Evolutionary conservation across 2,113 vertebrate species (phyloP), one percentile per base, ranked within the genome.

Genomic region (Ondatra zibethicus): DNA sequence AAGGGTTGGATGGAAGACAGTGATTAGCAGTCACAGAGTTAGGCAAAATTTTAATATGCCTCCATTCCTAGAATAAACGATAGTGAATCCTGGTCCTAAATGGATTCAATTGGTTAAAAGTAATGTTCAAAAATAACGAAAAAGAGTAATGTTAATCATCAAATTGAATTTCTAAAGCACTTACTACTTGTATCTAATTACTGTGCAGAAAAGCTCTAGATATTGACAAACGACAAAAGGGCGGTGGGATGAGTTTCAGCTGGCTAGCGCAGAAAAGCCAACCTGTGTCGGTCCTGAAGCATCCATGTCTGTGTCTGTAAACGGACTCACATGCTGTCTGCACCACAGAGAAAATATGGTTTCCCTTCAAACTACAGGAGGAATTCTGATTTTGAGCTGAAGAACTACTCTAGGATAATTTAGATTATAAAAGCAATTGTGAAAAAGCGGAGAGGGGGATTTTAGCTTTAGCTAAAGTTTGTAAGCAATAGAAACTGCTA

Each of bases 401-500:
- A 77, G 9, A 27, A 50, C 81, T 81, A 85, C 6, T 81, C 25
- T 25, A 61, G 16, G 75, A 70, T 61, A 84, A 86, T 27, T 14
- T 58, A 86, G 5, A 61, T 82, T 19, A 63, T 96, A 61, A 94
- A 82, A 82, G 16, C 10, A 95, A 94, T 94, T 45, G 13, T 21
- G 87, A 88, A 12, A 23, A 72, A 68, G 5, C 23, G 61, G 14
- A 29, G 45, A 29, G 9, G 45, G 10, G 36, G 19, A 4, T 91
- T 95, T 95, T 52, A 75, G 52, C 1, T 80, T 94, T 87, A 87
- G 78, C 84, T 93, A 21, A 84, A 89, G 31, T 95, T 73, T 52
- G 6, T 23, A 87, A 77, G 73, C 3, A 76, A 8, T 39, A 84
- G 42, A 78, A 92, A 47, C 63, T 87, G 65, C 58, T 58, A 80